phyloP scores from a whole-genome alignment of 2,888 invertebrate species.

The Plagodis pulveraria region DNA sequence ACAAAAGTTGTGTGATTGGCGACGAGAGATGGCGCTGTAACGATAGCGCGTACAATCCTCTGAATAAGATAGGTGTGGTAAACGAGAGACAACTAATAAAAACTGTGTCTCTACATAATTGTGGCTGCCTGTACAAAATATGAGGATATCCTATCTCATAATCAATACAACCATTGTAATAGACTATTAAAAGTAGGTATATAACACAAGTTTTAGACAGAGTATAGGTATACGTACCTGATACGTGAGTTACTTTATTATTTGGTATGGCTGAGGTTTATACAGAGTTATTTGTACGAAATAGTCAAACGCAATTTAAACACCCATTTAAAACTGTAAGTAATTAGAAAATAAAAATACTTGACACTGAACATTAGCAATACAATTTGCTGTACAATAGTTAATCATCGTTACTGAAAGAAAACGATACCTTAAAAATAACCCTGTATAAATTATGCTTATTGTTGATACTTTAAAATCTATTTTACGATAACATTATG shows the following conservation, averaged over 20 bases:
- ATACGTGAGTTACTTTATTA: constrained; percentile 36
- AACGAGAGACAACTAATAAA: constrained; percentile 21
- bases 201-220: constrained; percentile 26
- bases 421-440: constrained; percentile 70
- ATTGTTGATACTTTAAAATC: constrained; percentile 71
- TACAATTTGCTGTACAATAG: constrained; percentile 34
- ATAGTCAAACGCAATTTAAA: constrained; percentile 9
- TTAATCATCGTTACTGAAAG: constrained; percentile 34
- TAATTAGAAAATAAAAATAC: constrained; percentile 28
- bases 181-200: constrained; percentile 36
- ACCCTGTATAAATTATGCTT: constrained; percentile 85
- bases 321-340: neutral
- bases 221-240: constrained; percentile 21
- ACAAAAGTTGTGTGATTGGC: constrained; percentile 15
- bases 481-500: constrained; percentile 73
- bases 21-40: constrained; percentile 31
- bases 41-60: constrained; percentile 5
- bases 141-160: constrained; percentile 28
- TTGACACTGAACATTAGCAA: constrained; percentile 30
- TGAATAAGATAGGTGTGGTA: constrained; percentile 28
- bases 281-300: constrained; percentile 75
- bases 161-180: constrained; percentile 37
- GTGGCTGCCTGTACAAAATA: constrained; percentile 33
- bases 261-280: constrained; percentile 82
- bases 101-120: constrained; percentile 30